These are phyloP conservation scores for Phallusia fumigata DNA, from an alignment of 23 tunicate species.

Conservation along the genomic window DNA sequence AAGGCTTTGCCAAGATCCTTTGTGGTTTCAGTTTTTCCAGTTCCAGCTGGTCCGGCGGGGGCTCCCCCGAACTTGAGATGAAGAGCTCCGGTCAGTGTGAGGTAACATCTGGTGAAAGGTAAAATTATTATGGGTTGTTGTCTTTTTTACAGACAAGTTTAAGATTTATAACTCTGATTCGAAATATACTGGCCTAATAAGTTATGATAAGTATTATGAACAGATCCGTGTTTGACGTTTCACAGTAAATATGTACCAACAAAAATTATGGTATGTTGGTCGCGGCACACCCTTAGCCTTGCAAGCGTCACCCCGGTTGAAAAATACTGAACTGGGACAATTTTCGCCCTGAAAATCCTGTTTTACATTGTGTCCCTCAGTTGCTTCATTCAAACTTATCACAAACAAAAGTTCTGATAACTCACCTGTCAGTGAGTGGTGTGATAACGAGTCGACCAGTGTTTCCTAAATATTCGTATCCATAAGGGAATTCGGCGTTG, in stretches of 20 bases:
- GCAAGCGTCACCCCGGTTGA: no score
- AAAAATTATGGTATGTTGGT: not conserved
- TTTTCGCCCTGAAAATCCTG: no score
- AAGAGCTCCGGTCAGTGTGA: conserved; percentile 94
- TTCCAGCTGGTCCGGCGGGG: conserved; percentile 98
- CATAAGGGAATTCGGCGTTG: conserved; percentile 93
- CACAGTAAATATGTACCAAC: no score
- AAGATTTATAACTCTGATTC: no score
- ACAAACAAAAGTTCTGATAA: not conserved
- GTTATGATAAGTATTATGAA: no score
- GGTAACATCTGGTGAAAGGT: conserved; percentile 79
- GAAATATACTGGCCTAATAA: no score
- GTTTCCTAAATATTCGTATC: conserved; percentile 96
- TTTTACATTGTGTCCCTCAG: no score
- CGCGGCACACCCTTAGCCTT: not conserved
- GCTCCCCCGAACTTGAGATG: conserved; percentile 98
- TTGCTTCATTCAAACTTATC: no score
- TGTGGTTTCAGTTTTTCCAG: conserved; percentile 95
- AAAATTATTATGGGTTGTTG: no score
- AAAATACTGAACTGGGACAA: no score
- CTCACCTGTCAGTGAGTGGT: conserved; percentile 93
- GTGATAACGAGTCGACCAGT: conserved; percentile 92
- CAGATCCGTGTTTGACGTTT: no score
- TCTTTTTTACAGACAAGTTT: no score
- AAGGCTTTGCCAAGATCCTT: conserved; percentile 97